Conservation (phyloP, 2,797 vertebrate genomes). For the Myoxocephalus aenaeus region DNA sequence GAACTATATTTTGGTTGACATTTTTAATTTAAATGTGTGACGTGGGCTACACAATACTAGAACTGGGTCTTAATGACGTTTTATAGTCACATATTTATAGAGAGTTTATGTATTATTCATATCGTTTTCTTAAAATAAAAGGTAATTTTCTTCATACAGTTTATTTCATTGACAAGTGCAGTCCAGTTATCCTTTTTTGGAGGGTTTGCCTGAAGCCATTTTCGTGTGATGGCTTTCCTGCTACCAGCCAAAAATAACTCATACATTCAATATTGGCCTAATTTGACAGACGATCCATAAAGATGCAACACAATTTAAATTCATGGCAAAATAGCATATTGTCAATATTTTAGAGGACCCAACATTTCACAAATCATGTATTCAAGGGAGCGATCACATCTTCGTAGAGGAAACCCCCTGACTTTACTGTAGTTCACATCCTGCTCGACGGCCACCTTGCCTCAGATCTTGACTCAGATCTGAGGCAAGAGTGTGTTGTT, state of each 20-base stretch:
- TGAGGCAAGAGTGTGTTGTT: conserved; percentile 3
- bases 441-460: neutral
- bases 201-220: neutral
- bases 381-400: neutral
- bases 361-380: neutral
- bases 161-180: neutral
- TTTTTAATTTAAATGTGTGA: neutral
- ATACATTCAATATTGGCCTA: neutral
- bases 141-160: neutral
- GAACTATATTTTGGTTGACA: neutral
- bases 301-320: neutral
- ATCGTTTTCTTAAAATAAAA: neutral
- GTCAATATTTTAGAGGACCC: neutral
- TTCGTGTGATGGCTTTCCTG: neutral
- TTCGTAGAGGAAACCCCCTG: neutral
- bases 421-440: neutral
- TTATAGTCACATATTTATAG: neutral
- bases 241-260: neutral
- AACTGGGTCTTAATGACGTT: neutral
- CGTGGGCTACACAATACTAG: neutral
- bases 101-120: neutral
- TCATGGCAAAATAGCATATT: neutral
- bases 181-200: neutral
- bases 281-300: neutral
- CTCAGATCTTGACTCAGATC: conserved; percentile 1